Conservation (phyloP, 1,140 invertebrate species). For the Pogonognathellus flavescens region DNA sequence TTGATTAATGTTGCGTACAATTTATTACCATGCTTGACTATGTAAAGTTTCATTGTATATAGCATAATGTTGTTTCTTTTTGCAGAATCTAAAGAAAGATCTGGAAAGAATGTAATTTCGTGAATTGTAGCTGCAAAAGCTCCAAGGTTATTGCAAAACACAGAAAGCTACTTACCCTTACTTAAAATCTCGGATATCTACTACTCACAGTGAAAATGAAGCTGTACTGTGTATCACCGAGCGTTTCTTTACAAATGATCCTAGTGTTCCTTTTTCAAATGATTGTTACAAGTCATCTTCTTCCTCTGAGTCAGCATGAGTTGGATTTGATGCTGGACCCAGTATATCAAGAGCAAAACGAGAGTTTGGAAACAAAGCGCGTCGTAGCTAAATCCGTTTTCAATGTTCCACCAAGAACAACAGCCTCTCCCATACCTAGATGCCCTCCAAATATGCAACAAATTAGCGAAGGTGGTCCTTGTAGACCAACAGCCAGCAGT, state of each 20-base stretch:
- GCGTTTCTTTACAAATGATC: background rate
- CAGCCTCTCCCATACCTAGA: background rate
- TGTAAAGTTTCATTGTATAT: no score
- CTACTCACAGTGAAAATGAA: background rate
- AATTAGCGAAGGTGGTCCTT: constrained; percentile 38
- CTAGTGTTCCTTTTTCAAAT: constrained; percentile 31
- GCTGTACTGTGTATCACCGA: background rate
- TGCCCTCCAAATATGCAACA: constrained; percentile 52
- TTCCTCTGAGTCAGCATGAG: constrained; percentile 9
- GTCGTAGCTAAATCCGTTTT: constrained; percentile 58
- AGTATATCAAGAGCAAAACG: constrained; percentile 45
- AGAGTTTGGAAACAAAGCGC: constrained; percentile 21
- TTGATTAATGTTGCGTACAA: no score
- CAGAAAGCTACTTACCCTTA: no score
- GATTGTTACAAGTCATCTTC: constrained; percentile 16
- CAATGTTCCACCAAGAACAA: constrained; percentile 34
- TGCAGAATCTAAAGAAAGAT: no score
- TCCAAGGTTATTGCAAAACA: no score
- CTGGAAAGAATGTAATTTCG: no score
- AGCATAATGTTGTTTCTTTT: no score
- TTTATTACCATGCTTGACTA: no score
- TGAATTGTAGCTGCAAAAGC: no score
- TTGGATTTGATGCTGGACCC: constrained; percentile 49
- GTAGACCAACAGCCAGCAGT: constrained; percentile 25
- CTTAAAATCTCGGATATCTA: no score